Base-by-base conservation (phyloP, 1,140 invertebrate species). In the Drosophila prosaltans region DNA sequence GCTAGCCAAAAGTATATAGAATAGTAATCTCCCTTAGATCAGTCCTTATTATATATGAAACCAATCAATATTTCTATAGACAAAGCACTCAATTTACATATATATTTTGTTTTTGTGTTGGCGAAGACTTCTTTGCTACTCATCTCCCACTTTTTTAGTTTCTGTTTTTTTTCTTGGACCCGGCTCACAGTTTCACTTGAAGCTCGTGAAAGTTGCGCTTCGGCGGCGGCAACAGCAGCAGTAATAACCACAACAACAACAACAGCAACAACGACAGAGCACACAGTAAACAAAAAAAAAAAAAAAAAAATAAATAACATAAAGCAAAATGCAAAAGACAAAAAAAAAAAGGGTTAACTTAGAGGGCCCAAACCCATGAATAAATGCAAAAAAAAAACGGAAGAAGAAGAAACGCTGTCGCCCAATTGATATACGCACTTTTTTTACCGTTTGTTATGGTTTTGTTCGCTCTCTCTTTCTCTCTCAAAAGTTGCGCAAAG, bases 201-300 rank as follows among this genome's bases (percentile, higher is more conserved):
- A 76, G 77, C 84, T 84, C 83, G 83, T 88, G 83, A 88, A 88
- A 88, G 83, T 88, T 88, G 80, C 71, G 80, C 84, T 81, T 88
- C 63, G 64, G 72, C 65, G 66, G 63, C 69, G 65, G 57, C 67
- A 61, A 64, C 55, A 68, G 43, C 32, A 60, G 28, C 4, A 30
- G 4, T 30, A 30, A 30, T 4, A 2, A 30, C 28, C 2, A 30
- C 28, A 30, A 28, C 43, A 61, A 30, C 28, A 30, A 28, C 43
- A 61, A 26, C 68, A 54, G 48, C 32, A 24, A 26, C 51, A 48
- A 64, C 39, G 45, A 51, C 41, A 68, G 57, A 60, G 65, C 32
- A 64, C 55, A 63, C 36, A 66, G 67, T 70, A 60, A 61, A 65
- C 43, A 65, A 24, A 65, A 61, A 39, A 54, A 10, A 41, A 71